Conservation (phyloP, 92 coral and sea anemone species). For the Porites lobata region DNA sequence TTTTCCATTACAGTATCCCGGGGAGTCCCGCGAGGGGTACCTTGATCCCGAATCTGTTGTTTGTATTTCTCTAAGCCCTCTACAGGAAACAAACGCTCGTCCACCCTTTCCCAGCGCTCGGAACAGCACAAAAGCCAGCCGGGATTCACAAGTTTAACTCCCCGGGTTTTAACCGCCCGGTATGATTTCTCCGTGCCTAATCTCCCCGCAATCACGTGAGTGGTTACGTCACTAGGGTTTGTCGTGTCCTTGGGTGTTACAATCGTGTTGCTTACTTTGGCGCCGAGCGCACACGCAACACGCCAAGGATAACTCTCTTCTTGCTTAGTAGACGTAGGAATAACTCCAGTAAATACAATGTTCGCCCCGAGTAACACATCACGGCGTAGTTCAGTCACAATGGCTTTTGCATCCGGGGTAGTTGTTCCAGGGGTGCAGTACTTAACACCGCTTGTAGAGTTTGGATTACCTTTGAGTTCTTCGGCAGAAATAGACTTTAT, state of each 20-base stretch:
- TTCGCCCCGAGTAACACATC: conserved; percentile 86
- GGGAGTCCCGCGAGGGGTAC: conserved; percentile 88
- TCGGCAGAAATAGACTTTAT: conserved; percentile 44
- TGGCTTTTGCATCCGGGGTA: conserved; percentile 85
- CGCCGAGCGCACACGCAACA: conserved; percentile 87
- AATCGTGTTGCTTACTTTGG: conserved; percentile 78
- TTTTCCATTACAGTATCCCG: conserved; percentile 38
- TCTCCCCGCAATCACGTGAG: conserved; percentile 98
- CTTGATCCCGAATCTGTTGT: conserved; percentile 71
- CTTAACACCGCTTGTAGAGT: conserved; percentile 19
- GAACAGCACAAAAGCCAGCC: conserved; percentile 94
- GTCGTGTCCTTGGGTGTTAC: conserved; percentile 75
- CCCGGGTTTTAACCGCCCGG: conserved; percentile 89
- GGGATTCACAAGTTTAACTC: conserved; percentile 90
- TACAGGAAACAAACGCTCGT: conserved; percentile 92
- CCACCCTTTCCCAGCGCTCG: conserved; percentile 99
- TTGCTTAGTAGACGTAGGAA: conserved; percentile 87
- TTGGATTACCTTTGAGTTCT: conserved; percentile 51
- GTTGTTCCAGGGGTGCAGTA: conserved; percentile 80
- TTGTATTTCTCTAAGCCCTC: conserved; percentile 91
- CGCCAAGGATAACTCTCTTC: conserved; percentile 96
- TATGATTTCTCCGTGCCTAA: conserved; percentile 96
- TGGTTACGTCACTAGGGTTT: conserved; percentile 75
- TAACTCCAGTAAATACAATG: conserved; percentile 94
- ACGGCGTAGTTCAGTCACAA: conserved; percentile 79